Evolutionary conservation across 2,113 vertebrate species (phyloP).

Genomic region (Perognathus longimembris): DNA sequence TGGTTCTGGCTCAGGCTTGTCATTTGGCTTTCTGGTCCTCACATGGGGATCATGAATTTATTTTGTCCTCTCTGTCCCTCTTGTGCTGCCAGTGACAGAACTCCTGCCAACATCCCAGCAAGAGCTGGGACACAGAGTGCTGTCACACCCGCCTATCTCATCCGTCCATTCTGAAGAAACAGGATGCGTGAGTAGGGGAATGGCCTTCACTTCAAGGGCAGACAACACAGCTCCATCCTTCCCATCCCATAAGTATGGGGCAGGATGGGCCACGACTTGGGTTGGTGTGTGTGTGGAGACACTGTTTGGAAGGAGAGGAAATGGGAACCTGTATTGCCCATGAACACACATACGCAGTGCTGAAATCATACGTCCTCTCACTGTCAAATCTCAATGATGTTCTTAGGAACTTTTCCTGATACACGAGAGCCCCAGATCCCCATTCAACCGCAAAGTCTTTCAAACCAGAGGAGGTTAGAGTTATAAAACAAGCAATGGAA

Average conservation of each 20-base stretch:
- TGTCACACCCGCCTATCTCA: neutral
- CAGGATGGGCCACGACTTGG: neutral
- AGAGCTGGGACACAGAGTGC: neutral
- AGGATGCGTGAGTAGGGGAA: neutral
- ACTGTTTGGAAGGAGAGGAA: conserved; percentile 3
- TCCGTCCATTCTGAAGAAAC: neutral
- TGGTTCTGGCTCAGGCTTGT: neutral
- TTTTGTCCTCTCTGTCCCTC: neutral
- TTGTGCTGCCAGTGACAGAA: rapidly evolving
- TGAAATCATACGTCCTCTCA: neutral
- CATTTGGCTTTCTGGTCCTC: neutral
- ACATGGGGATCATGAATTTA: neutral
- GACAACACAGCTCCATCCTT: neutral
- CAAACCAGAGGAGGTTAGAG: neutral
- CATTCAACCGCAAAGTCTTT: neutral
- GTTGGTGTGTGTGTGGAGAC: neutral
- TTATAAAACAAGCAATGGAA: conserved; percentile 23
- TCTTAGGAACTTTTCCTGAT: neutral
- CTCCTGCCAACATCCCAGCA: neutral
- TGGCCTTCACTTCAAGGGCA: neutral
- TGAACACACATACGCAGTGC: neutral
- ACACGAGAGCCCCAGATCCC: neutral
- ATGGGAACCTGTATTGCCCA: neutral
- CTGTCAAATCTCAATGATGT: neutral
- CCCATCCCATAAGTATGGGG: neutral